Conservation (phyloP, 2,888 invertebrate species). For the Xanthorhoe designata region DNA sequence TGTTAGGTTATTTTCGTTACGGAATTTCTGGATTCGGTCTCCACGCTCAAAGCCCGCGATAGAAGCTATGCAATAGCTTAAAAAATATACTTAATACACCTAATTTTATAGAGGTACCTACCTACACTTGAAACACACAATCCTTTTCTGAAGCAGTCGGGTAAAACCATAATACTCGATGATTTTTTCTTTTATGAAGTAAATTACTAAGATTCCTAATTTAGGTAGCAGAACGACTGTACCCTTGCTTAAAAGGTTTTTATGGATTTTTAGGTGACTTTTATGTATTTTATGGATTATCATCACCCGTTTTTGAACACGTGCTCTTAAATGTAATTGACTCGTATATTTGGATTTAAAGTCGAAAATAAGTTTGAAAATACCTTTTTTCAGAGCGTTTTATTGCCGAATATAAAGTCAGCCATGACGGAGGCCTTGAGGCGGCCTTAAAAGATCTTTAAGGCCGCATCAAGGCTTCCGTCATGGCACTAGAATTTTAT, state of each 20-base stretch:
- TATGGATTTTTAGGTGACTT: slow-evolving; percentile 20
- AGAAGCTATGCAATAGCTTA: too few relatives aligned
- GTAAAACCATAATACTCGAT: too few relatives aligned
- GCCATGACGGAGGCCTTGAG: too few relatives aligned
- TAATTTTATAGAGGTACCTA: too few relatives aligned
- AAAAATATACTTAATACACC: too few relatives aligned
- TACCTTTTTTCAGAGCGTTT: background rate
- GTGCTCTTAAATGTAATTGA: slow-evolving; percentile 1
- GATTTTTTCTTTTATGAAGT: background rate
- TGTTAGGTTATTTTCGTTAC: too few relatives aligned
- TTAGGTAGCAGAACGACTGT: slow-evolving; percentile 3
- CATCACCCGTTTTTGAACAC: slow-evolving; percentile 3
- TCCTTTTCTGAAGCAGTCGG: background rate
- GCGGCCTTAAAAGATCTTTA: too few relatives aligned
- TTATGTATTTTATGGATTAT: slow-evolving; percentile 25
- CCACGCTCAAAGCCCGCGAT: too few relatives aligned
- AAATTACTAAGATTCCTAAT: slow-evolving; percentile 3
- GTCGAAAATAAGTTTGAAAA: background rate
- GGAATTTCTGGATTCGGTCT: too few relatives aligned
- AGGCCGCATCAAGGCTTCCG: too few relatives aligned
- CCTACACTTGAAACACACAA: background rate
- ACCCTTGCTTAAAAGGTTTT: slow-evolving; percentile 5
- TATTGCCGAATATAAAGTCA: background rate
- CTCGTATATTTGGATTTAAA: background rate
- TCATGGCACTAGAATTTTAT: too few relatives aligned